These are phyloP conservation scores for Chelon labrosus DNA, from an alignment of 2,797 vertebrate species.

Conservation along the genomic window DNA sequence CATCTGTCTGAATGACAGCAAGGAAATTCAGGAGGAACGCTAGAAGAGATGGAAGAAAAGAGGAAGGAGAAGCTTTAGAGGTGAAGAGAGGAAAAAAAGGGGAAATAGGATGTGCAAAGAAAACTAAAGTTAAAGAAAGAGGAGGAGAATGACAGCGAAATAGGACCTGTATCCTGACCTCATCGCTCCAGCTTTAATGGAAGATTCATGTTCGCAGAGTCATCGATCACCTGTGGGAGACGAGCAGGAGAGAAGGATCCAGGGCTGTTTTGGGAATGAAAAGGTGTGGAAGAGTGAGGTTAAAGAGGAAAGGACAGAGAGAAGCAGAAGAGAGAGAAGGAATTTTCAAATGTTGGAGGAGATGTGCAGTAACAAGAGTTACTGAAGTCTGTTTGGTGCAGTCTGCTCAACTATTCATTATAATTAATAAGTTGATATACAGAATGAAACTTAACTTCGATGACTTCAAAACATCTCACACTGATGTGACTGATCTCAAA, in stretches of 20 bases:
- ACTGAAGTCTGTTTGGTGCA: slow-evolving; percentile 7
- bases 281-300: slow-evolving; percentile 31
- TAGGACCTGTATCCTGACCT: slow-evolving; percentile 59
- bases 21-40: neutral
- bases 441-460: no score
- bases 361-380: neutral
- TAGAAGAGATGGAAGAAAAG: neutral
- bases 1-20: no score
- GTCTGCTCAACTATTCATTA: neutral
- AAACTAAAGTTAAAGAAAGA: slow-evolving; percentile 15
- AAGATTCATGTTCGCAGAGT: slow-evolving; percentile 78
- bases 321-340: slow-evolving; percentile 1
- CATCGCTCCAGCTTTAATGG: slow-evolving; percentile 76
- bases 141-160: slow-evolving; percentile 18
- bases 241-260: slow-evolving; percentile 9
- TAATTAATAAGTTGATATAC: neutral
- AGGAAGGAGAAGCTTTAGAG: neutral
- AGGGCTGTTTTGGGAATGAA: slow-evolving; percentile 31
- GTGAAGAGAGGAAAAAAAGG: neutral
- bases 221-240: slow-evolving; percentile 75
- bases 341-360: slow-evolving; percentile 1
- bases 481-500: no score
- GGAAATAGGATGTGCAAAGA: slow-evolving; percentile 1
- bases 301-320: neutral
- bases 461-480: no score